phyloP scores from a whole-genome alignment of 2,113 vertebrate genomes.

The Drymodes brunneopygia region DNA sequence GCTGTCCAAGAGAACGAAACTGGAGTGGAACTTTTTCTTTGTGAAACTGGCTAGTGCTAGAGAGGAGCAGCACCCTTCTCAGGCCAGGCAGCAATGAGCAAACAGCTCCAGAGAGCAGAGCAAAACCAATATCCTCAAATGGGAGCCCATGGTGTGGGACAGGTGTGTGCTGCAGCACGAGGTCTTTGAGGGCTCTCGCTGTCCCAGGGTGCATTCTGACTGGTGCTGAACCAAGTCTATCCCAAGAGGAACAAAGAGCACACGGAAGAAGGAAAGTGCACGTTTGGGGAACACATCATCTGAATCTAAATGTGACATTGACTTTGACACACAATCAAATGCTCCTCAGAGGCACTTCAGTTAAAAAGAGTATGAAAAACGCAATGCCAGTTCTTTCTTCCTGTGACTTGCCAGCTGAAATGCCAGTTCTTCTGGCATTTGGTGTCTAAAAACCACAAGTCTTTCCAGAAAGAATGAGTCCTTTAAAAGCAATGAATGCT shows the following conservation, averaged over 20 bases:
- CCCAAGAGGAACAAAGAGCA: not conserved
- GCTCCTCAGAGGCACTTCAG: not conserved
- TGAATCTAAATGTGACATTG: not conserved
- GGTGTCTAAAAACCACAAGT: slow-evolving; percentile 12
- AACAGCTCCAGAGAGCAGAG: not conserved
- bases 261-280: not conserved
- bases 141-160: not conserved
- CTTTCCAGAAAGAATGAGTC: slow-evolving; percentile 37
- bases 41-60: not conserved
- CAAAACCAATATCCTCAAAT: not conserved
- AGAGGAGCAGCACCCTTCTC: not conserved
- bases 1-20: not conserved
- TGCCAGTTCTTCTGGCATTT: slow-evolving; percentile 31
- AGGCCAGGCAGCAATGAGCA: not conserved
- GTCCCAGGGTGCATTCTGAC: not conserved
- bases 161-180: fast-evolving
- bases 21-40: not conserved
- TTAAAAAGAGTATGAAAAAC: not conserved
- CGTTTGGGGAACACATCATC: not conserved
- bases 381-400: slow-evolving; percentile 18
- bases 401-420: slow-evolving; percentile 29
- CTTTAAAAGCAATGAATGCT: slow-evolving; percentile 41
- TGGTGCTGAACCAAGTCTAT: not conserved
- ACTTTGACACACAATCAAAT: not conserved
- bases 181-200: not conserved